These are phyloP conservation scores for Heliangelus exortis DNA, from an alignment of 2,797 vertebrate genomes.

Conservation along the genomic window DNA sequence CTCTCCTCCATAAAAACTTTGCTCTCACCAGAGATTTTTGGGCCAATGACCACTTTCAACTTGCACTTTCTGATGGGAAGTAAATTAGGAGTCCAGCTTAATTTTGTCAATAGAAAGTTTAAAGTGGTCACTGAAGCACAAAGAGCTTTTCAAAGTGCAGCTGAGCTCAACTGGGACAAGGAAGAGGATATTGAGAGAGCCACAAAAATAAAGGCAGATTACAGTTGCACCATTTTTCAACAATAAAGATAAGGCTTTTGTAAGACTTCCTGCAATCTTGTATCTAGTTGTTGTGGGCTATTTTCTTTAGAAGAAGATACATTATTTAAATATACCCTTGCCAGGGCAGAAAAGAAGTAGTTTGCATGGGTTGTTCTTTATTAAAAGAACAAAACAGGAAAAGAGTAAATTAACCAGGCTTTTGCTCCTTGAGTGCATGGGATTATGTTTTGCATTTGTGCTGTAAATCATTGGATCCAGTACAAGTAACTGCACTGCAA, in stretches of 20 bases:
- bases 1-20: background rate
- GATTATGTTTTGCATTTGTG: background rate
- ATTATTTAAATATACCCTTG: background rate
- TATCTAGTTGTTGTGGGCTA: background rate
- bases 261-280: background rate
- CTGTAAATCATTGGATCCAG: background rate
- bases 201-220: background rate
- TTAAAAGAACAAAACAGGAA: background rate
- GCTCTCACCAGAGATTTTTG: background rate
- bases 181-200: background rate
- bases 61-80: constrained; percentile 16
- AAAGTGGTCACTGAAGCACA: constrained; percentile 52
- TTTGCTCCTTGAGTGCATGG: background rate
- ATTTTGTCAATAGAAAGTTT: constrained; percentile 40
- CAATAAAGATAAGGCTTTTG: background rate
- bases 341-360: background rate
- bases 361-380: background rate
- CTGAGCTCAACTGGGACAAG: background rate
- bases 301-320: background rate
- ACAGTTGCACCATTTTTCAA: background rate
- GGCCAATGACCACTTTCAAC: constrained; percentile 54
- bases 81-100: constrained; percentile 13
- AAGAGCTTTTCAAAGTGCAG: constrained; percentile 28
- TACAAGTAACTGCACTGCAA: constrained; percentile 16
- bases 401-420: background rate